phyloP scores from a whole-genome alignment of 2,888 invertebrate species.

The Oscheius sp. region DNA sequence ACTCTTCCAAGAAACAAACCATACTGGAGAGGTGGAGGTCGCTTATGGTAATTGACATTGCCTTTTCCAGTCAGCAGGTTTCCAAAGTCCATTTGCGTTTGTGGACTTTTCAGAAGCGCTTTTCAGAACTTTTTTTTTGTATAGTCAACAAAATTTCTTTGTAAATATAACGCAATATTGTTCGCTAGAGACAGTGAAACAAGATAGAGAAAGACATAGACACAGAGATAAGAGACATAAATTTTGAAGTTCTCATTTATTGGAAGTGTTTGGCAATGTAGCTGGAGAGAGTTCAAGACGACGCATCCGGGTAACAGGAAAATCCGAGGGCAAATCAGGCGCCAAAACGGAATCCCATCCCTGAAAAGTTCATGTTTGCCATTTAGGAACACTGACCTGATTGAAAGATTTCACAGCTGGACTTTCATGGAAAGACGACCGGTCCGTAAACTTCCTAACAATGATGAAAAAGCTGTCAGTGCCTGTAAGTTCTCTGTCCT shows the following conservation, averaged over 20 bases:
- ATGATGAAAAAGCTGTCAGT: not conserved
- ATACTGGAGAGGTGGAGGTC: not conserved
- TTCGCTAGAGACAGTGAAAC: no score
- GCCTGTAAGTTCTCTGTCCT: not conserved
- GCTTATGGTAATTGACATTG: no score
- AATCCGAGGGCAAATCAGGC: conserved; percentile 15
- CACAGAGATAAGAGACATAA: no score
- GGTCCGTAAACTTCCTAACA: conserved; percentile 14
- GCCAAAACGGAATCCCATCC: conserved; percentile 2
- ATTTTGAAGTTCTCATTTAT: no score
- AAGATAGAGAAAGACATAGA: no score
- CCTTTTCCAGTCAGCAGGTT: not conserved
- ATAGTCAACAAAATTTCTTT: no score
- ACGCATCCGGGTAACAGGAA: conserved; percentile 6
- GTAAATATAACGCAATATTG: no score
- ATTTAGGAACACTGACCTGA: not conserved
- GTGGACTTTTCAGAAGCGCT: not conserved
- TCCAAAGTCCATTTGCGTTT: not conserved
- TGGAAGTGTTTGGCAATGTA: no score
- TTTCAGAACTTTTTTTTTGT: not conserved
- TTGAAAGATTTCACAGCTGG: conserved; percentile 12
- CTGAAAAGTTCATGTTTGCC: not conserved
- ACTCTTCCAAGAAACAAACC: not conserved
- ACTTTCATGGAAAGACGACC: conserved; percentile 12
- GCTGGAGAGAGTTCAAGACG: conserved; percentile 10